A percentile compares a stretch with the other conserved stretches of the same genome.
These are phyloP conservation scores for Aegotheles bennettii DNA, from an alignment of 2,113 vertebrate genomes.

Conservation along the genomic window DNA sequence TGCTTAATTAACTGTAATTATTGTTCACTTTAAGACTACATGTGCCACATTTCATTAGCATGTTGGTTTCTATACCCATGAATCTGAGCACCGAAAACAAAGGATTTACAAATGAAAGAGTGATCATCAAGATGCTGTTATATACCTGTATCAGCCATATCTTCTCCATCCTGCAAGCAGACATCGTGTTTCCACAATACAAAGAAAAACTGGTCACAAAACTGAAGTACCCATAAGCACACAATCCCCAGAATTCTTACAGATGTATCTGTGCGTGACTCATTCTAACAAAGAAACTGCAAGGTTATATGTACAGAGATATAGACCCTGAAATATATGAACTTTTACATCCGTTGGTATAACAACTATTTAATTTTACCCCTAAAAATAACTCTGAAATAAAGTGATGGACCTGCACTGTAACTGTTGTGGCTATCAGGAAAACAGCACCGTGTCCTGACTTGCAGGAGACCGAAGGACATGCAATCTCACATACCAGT, in stretches of 20 bases:
- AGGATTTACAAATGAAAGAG: not conserved
- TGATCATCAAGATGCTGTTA: not conserved
- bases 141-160: not conserved
- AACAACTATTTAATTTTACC: not conserved
- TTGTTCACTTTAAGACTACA: slow-evolving; percentile 18
- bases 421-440: not conserved
- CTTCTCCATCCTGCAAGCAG: not conserved
- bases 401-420: not conserved
- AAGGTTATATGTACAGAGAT: not conserved
- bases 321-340: not conserved
- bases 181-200: not conserved
- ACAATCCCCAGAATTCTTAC: not conserved
- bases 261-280: not conserved
- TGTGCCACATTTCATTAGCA: not conserved
- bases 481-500: not conserved
- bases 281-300: not conserved
- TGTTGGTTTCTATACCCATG: not conserved
- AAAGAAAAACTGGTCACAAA: not conserved
- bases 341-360: not conserved
- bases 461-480: not conserved
- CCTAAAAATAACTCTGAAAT: not conserved
- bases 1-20: slow-evolving; percentile 51
- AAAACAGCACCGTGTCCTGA: not conserved
- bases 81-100: not conserved
- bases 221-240: not conserved